Evolutionary conservation across 2,113 vertebrate genomes (phyloP).

Genomic region (Megaceryle maxima): DNA sequence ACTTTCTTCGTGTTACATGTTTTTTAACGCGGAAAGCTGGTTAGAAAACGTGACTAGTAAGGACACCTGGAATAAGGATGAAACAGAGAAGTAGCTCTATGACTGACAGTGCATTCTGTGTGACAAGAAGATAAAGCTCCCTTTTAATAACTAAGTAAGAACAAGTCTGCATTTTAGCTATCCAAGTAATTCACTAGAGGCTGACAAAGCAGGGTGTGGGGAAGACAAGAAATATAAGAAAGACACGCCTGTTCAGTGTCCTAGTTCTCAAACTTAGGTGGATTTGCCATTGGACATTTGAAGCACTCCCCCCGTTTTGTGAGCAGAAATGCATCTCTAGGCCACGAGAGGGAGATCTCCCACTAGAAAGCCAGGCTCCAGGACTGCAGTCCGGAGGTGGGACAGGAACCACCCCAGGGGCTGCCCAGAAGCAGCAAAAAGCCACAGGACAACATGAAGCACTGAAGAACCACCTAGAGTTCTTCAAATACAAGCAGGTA

Average conservation of each 20-base stretch:
- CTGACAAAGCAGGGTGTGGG: not conserved
- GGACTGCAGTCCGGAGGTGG: accelerated
- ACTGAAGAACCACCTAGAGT: not conserved
- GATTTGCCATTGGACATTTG: accelerated
- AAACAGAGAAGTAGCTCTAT: not conserved
- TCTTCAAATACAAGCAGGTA: not conserved
- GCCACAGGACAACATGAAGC: not conserved
- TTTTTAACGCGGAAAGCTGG: not conserved
- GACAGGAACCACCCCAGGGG: not conserved
- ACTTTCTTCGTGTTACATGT: not conserved
- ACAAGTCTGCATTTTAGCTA: not conserved
- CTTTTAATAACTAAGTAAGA: not conserved
- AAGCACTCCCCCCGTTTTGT: accelerated
- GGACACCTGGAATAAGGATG: not conserved
- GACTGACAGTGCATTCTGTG: not conserved
- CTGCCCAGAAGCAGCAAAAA: not conserved
- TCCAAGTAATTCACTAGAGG: not conserved
- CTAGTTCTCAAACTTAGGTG: not conserved
- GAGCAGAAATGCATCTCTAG: not conserved
- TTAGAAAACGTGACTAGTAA: not conserved
- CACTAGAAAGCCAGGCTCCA: not conserved
- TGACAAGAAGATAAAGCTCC: not conserved
- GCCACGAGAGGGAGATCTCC: slow-evolving; percentile 17
- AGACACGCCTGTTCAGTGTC: not conserved
- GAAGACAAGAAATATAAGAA: not conserved